Base-by-base conservation (phyloP, 1,140 invertebrate genomes). In the Thaumatotibia leucotreta region DNA sequence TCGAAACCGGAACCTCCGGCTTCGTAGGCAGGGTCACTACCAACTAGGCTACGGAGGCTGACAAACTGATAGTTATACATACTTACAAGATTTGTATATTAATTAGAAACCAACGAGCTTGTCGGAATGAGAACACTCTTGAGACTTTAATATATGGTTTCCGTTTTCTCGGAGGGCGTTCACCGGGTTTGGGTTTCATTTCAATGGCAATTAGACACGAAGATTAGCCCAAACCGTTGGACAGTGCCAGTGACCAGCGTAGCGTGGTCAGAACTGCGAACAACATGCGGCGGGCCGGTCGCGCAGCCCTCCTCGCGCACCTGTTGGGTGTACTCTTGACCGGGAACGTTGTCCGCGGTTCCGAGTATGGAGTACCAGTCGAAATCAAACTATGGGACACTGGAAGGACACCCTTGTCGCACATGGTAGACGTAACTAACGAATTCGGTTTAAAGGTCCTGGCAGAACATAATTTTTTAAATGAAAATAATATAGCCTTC, bases 401-500 rank as follows among this genome's bases (percentile, higher is more conserved):
- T 4, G 81, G 80, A n/a, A 77, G 86, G 31, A 92, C 86, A 5
- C 95, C 95, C 0, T 86, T 94, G 31, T 93, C 95, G 65, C 90
- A 95, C 35, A 96, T 97, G 94, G 94, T 95, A 11, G 95, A 96
- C 75, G 92, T 95, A n/a, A 94, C 95, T 17, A 96, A 96, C 75
- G 92, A 93, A 77, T 92, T 96, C 23, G 95, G 95, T 64, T 88
- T 95, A 61, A 94, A 93, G 75, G 92, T 96, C 64, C 91, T 96
- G 0, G 92, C 94, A 65, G 94, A 95, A 86, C 93, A 94, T 76
- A 93, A 92, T 65, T 93, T 93, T 77, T 89, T 93, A 67, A 93
- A 94, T 75, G 92, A 93, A n/a, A 95, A 96, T 76, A 97, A 97
- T 77, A 94, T 96, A n/a, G 96, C 95, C 5, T 96, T 96, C 82